These are phyloP conservation scores for Trachelus iudaicus DNA, from an alignment of 2,888 invertebrate genomes.

Conservation along the genomic window DNA sequence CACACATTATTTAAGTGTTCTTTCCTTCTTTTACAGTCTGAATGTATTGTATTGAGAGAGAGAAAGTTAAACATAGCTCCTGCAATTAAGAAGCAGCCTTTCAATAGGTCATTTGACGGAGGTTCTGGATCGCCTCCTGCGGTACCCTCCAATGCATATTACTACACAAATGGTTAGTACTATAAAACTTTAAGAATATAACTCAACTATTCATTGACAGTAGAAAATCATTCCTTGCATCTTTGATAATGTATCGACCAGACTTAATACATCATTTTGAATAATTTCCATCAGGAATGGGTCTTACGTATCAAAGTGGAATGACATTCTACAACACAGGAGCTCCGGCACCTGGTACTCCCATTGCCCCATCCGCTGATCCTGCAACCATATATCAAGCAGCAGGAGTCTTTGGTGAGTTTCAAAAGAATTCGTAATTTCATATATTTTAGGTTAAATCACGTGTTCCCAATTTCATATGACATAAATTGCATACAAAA, in stretches of 20 bases:
- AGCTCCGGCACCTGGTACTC: constrained; percentile 57
- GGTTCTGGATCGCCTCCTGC: constrained; percentile 69
- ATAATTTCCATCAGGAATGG: constrained; percentile 49
- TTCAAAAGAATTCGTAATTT: neutral
- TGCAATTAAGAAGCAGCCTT: constrained; percentile 84
- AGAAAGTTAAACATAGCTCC: constrained; percentile 88
- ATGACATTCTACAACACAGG: constrained; percentile 64
- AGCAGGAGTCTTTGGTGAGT: constrained; percentile 60
- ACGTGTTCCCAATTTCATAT: neutral
- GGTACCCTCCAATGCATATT: constrained; percentile 67
- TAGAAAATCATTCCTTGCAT: neutral
- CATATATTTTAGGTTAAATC: neutral
- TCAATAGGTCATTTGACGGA: constrained; percentile 68
- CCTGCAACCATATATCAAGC: constrained; percentile 61
- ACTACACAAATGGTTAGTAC: constrained; percentile 67
- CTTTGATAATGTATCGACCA: neutral
- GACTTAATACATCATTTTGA: neutral
- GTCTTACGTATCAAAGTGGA: constrained; percentile 64
- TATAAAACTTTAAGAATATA: neutral
- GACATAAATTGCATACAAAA: neutral
- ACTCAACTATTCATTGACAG: neutral
- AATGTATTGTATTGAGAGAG: constrained; percentile 82
- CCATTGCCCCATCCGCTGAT: constrained; percentile 58
- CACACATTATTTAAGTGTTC: neutral
- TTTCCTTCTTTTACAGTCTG: constrained; percentile 68